Percentiles rank a stretch among this genome's conserved stretches.
Conservation (phyloP, 2,797 vertebrate genomes). For the Labeo calbasu region DNA sequence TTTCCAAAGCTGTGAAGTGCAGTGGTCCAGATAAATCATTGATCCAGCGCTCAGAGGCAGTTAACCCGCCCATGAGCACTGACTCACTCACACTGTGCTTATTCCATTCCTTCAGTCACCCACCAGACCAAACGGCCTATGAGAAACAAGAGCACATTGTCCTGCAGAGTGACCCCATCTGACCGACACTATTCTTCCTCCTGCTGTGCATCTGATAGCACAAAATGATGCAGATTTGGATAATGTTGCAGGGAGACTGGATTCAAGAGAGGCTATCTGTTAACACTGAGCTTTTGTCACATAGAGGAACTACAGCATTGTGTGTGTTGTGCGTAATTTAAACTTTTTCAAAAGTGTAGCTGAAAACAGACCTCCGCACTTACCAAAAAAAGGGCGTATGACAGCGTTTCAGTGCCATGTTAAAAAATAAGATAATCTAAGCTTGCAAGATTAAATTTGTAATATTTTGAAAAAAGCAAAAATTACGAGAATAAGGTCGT, state of each 20-base stretch:
- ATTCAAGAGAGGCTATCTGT: neutral
- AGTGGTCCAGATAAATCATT: constrained; percentile 52
- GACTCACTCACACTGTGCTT: constrained; percentile 59
- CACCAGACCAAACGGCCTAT: constrained; percentile 16
- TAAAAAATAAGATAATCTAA: too few species aligned
- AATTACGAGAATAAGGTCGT: too few species aligned
- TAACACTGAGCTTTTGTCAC: constrained; percentile 21
- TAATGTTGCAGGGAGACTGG: neutral
- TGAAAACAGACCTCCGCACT: neutral
- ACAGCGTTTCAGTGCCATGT: too few species aligned
- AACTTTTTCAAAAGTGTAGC: too few species aligned
- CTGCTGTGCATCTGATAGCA: constrained; percentile 31
- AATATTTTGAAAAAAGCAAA: too few species aligned
- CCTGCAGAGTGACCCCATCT: constrained; percentile 65
- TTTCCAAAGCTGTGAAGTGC: constrained; percentile 49
- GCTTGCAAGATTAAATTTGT: too few species aligned
- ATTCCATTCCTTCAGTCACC: constrained; percentile 65
- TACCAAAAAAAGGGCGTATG: neutral
- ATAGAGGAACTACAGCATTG: constrained; percentile 6
- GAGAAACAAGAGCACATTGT: constrained; percentile 67
- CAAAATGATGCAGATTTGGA: constrained; percentile 30
- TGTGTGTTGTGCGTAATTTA: neutral
- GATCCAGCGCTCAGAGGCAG: constrained; percentile 20
- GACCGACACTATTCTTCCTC: constrained; percentile 45
- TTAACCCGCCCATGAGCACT: constrained; percentile 54